Base-by-base conservation (phyloP, 2,888 invertebrate genomes). In the Drosophila parthenogenetica region DNA sequence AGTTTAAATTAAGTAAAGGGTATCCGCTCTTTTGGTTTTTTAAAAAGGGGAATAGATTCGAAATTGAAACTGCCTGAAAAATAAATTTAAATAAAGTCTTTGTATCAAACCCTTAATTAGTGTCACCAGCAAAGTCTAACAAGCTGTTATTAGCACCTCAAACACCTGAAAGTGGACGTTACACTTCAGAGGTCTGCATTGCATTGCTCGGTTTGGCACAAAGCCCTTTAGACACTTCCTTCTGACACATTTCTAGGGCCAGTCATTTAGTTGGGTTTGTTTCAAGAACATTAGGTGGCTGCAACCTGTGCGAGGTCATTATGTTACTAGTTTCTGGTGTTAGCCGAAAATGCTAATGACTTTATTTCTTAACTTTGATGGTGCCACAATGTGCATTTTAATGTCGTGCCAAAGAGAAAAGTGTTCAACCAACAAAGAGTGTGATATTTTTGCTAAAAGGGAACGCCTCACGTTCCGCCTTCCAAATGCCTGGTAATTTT, bases 341-440 rank as follows among this genome's bases (percentile, higher is more conserved):
- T 74, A 69, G 72, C 83, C 83, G 62, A 88, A 88, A 77, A 86
- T 83, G 83, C 83, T 83, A 83, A 83, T 83, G 88, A 88, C 83
- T 83, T 83, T 82, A 82, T 87, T 69, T 77, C 80, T 77, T 73
- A 77, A 87, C 58, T 82, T 69, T 76, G 79, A 61, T 70, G 73
- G 60, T 66, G 60, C 53, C 79, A 82, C 88, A 88, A 77, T 88
- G 70, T 83, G 83, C 83, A 83, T 86, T 88, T 88, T 86, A 88
- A 83, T 83, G 86, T 73, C 80, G 50, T 79, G 79, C 82, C 82
- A 69, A 71, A 51, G 69, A 71, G 50, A 17, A 40, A 59, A 32
- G 46, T 65, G 67, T 32, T 43, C 35, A 19, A 5, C 10, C n/a
- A 5, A 19, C 37, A 51, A 39, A 37, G 58, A 49, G 63, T 37